These are phyloP conservation scores for Physeter macrocephalus DNA, from an alignment of 2,113 vertebrate species.

Conservation along the genomic window DNA sequence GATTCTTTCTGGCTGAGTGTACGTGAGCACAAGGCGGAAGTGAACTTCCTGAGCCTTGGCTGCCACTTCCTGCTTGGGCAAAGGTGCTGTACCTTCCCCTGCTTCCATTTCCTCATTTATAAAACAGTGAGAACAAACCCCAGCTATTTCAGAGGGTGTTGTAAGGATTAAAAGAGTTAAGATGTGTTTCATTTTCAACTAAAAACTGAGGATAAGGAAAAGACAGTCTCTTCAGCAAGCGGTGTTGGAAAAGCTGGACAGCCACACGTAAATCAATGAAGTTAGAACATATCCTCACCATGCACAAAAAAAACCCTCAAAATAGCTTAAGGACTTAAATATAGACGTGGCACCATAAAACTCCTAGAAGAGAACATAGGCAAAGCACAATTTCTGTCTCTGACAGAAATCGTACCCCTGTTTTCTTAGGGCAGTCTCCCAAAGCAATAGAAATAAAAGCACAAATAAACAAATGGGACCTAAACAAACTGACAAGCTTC, in stretches of 20 bases:
- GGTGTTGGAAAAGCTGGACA: neutral
- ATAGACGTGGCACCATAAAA: neutral
- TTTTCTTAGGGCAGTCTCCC: neutral
- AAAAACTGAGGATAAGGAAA: neutral
- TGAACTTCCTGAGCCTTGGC: neutral
- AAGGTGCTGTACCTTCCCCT: accelerated
- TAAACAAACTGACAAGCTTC: neutral
- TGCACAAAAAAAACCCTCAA: neutral
- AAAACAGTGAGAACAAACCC: neutral
- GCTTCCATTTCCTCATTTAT: neutral
- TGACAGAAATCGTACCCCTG: neutral
- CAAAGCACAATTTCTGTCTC: neutral
- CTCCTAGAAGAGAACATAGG: neutral
- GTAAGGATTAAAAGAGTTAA: neutral
- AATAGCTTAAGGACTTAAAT: neutral
- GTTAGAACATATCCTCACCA: neutral
- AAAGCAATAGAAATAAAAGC: neutral
- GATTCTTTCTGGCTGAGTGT: neutral
- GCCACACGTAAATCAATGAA: neutral
- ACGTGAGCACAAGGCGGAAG: accelerated
- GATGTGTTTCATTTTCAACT: neutral
- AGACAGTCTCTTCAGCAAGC: neutral
- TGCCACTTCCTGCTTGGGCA: no score
- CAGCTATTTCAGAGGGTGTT: neutral
- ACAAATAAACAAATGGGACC: neutral